Conservation (phyloP, 2,797 vertebrate genomes). For the Sphaeramia orbicularis region DNA sequence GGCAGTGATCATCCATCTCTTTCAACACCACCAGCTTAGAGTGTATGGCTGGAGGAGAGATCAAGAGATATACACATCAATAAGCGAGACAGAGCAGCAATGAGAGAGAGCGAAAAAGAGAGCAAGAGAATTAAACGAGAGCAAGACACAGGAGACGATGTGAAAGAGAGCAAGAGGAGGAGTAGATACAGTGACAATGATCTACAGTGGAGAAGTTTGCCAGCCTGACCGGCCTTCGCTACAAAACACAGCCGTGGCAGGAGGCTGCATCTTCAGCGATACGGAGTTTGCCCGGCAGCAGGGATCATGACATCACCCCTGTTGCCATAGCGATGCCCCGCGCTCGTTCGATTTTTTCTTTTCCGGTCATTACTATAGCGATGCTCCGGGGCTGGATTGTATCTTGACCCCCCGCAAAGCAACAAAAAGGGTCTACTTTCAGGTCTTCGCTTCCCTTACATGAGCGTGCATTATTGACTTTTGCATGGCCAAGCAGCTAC, state of each 20-base stretch:
- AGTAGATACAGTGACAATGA: conserved; percentile 32
- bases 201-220: conserved; percentile 25
- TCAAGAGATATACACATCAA: conserved; percentile 67
- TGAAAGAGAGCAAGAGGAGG: conserved; percentile 25
- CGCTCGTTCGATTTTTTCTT: conserved; percentile 20
- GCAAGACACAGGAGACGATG: conserved; percentile 43
- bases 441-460: conserved; percentile 16
- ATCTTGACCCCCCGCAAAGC: conserved; percentile 27
- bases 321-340: conserved; percentile 53
- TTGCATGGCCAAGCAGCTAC: not conserved
- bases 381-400: conserved; percentile 27
- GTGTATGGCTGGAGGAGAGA: conserved; percentile 59
- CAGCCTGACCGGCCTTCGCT: conserved; percentile 19
- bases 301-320: conserved; percentile 50
- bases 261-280: conserved; percentile 25
- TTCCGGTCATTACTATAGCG: conserved; percentile 33
- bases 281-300: conserved; percentile 17
- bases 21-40: conserved; percentile 67
- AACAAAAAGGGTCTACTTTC: conserved; percentile 35
- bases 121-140: conserved; percentile 43
- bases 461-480: conserved; percentile 26
- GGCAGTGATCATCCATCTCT: conserved; percentile 75
- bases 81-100: conserved; percentile 48
- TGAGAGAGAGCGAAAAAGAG: conserved; percentile 43
- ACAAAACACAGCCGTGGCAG: conserved; percentile 9